phyloP scores from a whole-genome alignment of 35 echinoderm and acorn worm species.

The Ptychodera flava region DNA sequence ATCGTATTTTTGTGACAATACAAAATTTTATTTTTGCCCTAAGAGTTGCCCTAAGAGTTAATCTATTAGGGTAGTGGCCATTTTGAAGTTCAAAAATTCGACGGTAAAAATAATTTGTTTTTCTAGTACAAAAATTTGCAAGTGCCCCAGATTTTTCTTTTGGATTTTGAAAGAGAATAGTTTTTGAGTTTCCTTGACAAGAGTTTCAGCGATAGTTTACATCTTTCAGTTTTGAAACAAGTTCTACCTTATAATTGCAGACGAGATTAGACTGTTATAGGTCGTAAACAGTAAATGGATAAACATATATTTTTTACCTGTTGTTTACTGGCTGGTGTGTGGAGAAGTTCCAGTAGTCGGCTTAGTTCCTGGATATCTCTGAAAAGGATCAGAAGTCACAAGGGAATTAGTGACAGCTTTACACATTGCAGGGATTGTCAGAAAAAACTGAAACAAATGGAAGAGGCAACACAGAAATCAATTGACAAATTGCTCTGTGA shows the following conservation, averaged over 20 bases:
- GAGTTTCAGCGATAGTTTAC: neutral
- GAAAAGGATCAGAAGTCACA: no score
- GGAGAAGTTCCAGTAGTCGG: conserved; percentile 66
- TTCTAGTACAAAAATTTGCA: neutral
- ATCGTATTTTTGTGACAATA: no score
- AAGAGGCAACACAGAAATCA: no score
- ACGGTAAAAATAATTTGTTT: no score
- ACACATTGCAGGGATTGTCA: no score
- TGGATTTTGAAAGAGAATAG: neutral
- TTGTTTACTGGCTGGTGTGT: conserved; percentile 81
- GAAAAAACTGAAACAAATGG: no score
- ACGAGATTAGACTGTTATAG: neutral
- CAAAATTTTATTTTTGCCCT: no score
- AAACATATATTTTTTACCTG: conserved; percentile 36
- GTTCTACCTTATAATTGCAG: neutral
- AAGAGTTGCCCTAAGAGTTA: no score
- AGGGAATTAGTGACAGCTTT: no score
- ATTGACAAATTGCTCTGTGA: no score
- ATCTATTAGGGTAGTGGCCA: no score
- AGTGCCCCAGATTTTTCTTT: neutral
- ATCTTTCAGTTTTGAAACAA: neutral
- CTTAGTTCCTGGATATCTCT: conserved; percentile 78
- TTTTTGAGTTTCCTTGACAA: neutral
- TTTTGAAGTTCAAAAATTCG: no score
- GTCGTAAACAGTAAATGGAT: neutral